Base-by-base conservation (phyloP, 2,888 invertebrate genomes). In the Euclidia mi region DNA sequence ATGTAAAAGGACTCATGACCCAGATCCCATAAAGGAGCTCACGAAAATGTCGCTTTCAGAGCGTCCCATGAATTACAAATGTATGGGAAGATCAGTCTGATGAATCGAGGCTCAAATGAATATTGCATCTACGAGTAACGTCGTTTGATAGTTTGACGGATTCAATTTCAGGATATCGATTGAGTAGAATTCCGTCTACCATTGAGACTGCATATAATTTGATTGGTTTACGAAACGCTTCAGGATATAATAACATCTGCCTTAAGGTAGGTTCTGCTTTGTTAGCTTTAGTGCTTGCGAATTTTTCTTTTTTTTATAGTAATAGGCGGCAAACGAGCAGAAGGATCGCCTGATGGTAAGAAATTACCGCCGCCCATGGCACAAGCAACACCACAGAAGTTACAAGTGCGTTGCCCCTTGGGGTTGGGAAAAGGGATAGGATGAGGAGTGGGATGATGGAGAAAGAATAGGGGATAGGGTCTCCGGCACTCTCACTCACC, bases 121-220 rank as follows among this genome's bases (percentile, higher is more conserved):
- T 29, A 50, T 42, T 37, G 31, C 14, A 37, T 44, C 11, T 10
- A n/a, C n/a, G n/a, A n/a, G n/a, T n/a, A 31, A 37, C 43, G 17
- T 29, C 10, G 38, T 38, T 38, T 11, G 4, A 37, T 25, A 44
- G 15, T 40, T 17, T 37, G 14, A 15, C 14, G 37, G 35, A 31
- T 38, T 38, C 18, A 29, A 38, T 47, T 41, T 41, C 35, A 12
- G 18, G 14, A 47, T 41, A 47, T 29, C 31, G 34, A 52, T 40
- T 45, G 18, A 29, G 20, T 14, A 10, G 17, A 15, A 42, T 34
- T 25, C 6, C 12, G 4, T 25, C 28, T 4, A 17, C 9, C 20
- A 29, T 42, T 25, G 12, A 25, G 32, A 18, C 29, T 40, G 20
- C 32, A 15, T 25, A 20, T 49, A 41, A 34, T 42, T 50, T 35